Evolutionary conservation across 1,140 invertebrate genomes (phyloP), one percentile per base, ranked within the genome.

Genomic region (Latrodectus geometricus): DNA sequence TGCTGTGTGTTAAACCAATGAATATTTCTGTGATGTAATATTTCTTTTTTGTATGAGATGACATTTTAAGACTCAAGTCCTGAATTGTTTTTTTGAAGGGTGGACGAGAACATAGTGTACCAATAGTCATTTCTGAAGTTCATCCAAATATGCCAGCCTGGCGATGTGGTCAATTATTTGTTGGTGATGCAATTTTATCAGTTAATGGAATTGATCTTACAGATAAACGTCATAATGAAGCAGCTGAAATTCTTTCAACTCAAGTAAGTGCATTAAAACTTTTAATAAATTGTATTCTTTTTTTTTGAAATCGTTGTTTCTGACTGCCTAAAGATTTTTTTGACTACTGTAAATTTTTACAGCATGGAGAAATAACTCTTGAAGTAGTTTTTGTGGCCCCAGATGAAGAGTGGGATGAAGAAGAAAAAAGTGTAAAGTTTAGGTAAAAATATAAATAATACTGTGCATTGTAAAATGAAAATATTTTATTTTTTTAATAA

Each of bases 111-210:
- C 95, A 97, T 91, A 95, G 95, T 52, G 95, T 97, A 54, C 96
- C 96, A 0, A 95, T 97, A 86, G 90, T 97, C n/a, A 95, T 97
- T 88, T 96, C 95, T 23, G 95, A 96, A 91, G 92, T 97, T 89
- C 95, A 96, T 90, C 93, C 94, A 75, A 94, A 94, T 87, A 94
- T 95, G 79, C 95, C 95, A 68, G 95, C 95, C 5, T 94, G 94
- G 68, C 89, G 94, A 85, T 94, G 93, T 80, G 93, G 93, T 61
- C 92, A 94, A 69, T 91, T 97, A 4, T 95, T 94, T 91, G 95
- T 96, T 23, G 96, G 96, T 15, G 96, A 97, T 92, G 95, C 96
- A 20, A 96, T 96, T 88, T 91, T 96, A 7, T 93, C 93, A 88
- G 95, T 96, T 17, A 96, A 96, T 91, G 94, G 94, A 78, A 93